Conservation (phyloP, 2,888 invertebrate species). For the Sphecodes monilicornis region DNA sequence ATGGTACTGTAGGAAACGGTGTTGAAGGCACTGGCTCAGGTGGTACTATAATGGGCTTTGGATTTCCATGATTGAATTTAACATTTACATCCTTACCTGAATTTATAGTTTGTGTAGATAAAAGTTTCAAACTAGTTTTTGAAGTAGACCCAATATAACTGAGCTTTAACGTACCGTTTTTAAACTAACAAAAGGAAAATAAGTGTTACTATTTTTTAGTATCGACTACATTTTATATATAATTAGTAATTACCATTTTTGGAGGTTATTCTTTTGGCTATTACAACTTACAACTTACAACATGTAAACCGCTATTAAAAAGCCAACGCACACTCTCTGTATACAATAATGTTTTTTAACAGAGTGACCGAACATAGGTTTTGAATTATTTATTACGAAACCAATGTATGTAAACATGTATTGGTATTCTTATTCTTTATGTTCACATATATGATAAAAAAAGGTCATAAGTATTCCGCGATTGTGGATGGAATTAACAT, state of each 20-base stretch:
- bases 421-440: constrained; percentile 36
- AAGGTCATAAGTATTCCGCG: background rate
- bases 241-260: constrained; percentile 51
- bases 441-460: background rate
- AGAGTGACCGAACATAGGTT: constrained; percentile 27
- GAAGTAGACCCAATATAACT: constrained; percentile 39
- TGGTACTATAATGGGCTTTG: constrained; percentile 40
- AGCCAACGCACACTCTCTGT: background rate
- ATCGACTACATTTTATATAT: background rate
- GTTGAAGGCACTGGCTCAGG: constrained; percentile 46
- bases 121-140: constrained; percentile 25
- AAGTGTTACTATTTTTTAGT: background rate
- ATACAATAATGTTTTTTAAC: background rate
- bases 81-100: constrained; percentile 43
- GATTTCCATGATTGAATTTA: background rate
- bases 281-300: no score
- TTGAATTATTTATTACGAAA: constrained; percentile 11
- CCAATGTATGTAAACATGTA: no score
- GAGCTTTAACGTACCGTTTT: constrained; percentile 49
- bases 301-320: constrained; percentile 11
- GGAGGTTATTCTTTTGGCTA: background rate
- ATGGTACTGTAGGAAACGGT: constrained; percentile 37
- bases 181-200: constrained; percentile 51
- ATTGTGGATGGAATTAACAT: background rate
- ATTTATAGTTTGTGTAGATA: constrained; percentile 36